phyloP scores from a whole-genome alignment of 2,797 vertebrate genomes.

The Oreochromis grahami region DNA sequence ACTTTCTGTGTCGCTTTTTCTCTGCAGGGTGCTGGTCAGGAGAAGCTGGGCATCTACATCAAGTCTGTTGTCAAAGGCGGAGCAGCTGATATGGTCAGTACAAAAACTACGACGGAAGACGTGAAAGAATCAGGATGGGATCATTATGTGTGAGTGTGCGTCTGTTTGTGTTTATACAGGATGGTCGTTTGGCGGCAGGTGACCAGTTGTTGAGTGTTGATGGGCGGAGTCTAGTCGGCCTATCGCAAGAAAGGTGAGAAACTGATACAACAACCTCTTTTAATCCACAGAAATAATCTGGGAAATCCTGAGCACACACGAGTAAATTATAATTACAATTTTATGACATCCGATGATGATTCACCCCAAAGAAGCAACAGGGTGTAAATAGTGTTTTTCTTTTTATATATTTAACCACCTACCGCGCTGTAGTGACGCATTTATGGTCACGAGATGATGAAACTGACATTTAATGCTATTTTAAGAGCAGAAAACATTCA shows the following conservation, averaged over 20 bases:
- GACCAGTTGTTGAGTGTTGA: constrained; percentile 98
- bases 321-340: not conserved
- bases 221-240: constrained; percentile 92
- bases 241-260: constrained; percentile 95
- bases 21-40: constrained; percentile 93
- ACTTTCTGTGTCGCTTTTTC: not conserved
- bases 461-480: not conserved
- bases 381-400: not conserved
- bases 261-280: not conserved
- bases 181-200: constrained; percentile 92
- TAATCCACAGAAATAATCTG: not conserved
- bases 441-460: not conserved
- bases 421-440: not conserved
- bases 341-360: not conserved
- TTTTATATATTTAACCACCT: not conserved
- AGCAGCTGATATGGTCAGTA: constrained; percentile 93
- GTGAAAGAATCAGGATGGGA: not conserved
- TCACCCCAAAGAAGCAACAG: not conserved
- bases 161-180: constrained; percentile 69
- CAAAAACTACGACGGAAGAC: not conserved
- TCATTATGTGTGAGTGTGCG: not conserved
- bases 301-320: not conserved
- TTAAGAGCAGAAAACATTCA: not conserved
- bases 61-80: constrained; percentile 99
- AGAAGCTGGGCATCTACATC: constrained; percentile 97